Base-by-base conservation (phyloP, 1,140 invertebrate species). In the Drosophila subpulchrella region DNA sequence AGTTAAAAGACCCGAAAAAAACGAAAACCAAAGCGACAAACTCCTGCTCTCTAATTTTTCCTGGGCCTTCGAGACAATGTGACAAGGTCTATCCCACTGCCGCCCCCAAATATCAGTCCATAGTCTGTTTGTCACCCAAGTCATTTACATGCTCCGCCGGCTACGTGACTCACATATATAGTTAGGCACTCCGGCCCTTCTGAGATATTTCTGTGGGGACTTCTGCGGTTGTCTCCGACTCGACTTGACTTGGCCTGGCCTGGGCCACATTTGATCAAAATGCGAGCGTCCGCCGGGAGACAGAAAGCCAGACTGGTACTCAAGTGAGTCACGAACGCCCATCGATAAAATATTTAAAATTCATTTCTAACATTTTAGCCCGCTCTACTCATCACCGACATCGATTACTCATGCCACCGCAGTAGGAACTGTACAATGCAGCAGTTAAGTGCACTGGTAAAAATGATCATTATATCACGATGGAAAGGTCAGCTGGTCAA, bases 341-440 rank as follows among this genome's bases (percentile, higher is more conserved):
- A 65, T 80, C 81, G 80, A 89, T 89, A 89, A 89, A 89, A 90
- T 89, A 89, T 89, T 89, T 89, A 89, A 90, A 89, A 89, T 90
- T 89, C 84, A 89, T 90, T 89, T 89, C 81, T 81, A 89, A 80
- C 76, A 81, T 86, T 86, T 86, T 81, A 72, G 78, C 50, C 73
- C 48, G 39, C 38, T 65, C 60, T 54, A 12, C 53, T 48, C 73
- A 36, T 76, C 50, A 67, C 42, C 73, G 54, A 39, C 73, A 30
- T 54, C 61, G 73, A 76, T 76, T 76, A 67, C 73, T 76, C 75
- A 77, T 50, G 56, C 75, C 73, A 55, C 71, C 30, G 15, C 27
- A 56, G 73, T 36, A 53, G 36, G 20, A 42, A 38, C 27, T n/a
- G 38, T 47, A 7, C 7, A 38, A 8, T 61, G 41, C 50, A 55